Conservation (phyloP, 30 jellyfish, hydroid and myxozoan genomes). For the Hydra vulgaris region DNA sequence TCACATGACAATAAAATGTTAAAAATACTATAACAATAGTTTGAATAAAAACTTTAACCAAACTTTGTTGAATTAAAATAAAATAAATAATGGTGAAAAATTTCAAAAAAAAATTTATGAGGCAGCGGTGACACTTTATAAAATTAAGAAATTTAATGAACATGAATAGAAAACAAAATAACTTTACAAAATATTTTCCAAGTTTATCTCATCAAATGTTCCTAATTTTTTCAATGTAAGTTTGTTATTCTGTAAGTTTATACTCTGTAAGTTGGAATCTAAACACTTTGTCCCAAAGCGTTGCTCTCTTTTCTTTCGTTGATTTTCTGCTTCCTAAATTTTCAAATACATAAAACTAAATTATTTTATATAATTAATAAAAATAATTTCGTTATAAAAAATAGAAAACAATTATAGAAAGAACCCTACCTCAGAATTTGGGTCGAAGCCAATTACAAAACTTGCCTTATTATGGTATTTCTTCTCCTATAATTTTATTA, state of each 20-base stretch:
- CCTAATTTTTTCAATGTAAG: not conserved
- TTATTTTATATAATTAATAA: not conserved
- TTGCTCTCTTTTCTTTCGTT: not conserved
- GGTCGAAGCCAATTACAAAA: slow-evolving; percentile 62
- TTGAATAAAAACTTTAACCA: no score
- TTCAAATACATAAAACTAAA: not conserved
- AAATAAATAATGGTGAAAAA: no score
- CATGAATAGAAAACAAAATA: not conserved
- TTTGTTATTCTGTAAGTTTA: not conserved
- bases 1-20: no score
- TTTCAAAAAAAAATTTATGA: no score
- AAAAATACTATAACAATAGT: no score
- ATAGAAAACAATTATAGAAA: not conserved
- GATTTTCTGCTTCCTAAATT: not conserved
- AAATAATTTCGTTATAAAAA: no score
- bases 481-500: slow-evolving; percentile 38
- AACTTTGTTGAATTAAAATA: no score
- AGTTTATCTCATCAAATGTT: not conserved
- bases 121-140: no score
- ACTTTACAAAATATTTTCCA: not conserved
- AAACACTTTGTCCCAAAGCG: not conserved
- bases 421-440: slow-evolving; percentile 38
- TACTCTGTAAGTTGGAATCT: not conserved
- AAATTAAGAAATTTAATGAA: no score
- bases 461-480: slow-evolving; percentile 52